Evolutionary conservation across 2,888 invertebrate genomes (phyloP), one percentile per base, ranked within the genome.

Genomic region (Apamea monoglypha): DNA sequence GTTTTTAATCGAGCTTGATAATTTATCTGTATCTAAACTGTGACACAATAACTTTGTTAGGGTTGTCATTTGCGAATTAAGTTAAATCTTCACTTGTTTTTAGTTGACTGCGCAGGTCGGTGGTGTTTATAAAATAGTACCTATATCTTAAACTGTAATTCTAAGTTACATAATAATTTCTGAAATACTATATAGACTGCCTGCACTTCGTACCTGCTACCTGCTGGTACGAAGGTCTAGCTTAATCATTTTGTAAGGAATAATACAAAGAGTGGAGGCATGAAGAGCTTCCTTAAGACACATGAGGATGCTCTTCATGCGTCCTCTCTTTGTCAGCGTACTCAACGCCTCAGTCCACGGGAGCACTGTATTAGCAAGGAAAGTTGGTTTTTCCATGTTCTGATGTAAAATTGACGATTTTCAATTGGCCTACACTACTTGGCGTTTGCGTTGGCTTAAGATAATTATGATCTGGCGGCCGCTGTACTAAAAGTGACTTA

Each of bases 1-100:
- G 29, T 40, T 29, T 40, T 25, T 32, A 53, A 63, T 80, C 25
- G 4, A 70, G 3, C 6, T 53, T 44, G 16, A 67, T 79, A 79
- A 68, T 69, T 80, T 32, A 63, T 44, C 16, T 25, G 5, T 40
- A 40, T 40, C 40, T 70, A 68, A 69, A 25, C 5, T 50, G 50
- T 53, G 53, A 53, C 32, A 70, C 25, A 69, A 69, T 69, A 25
- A 50, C 69, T 50, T 69, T 16, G 7, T 50, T 32, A 53, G 53
- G 53, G 53, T 53, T 53, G 25, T 32, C 69, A 50, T 14, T 50
- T 25, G 25, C 14, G 32, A 25, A 32, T 5, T 50, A 50, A 50
- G 1, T 21, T 47, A 47, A 21, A 29, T 14, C 7, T 47, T 47
- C 32, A 53, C 32, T 16, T 32, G 32, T 29, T 44, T 47, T 29